Evolutionary conservation across 2,113 vertebrate genomes (phyloP), one percentile per base, ranked within the genome.

Genomic region (Aviceda subcristata): DNA sequence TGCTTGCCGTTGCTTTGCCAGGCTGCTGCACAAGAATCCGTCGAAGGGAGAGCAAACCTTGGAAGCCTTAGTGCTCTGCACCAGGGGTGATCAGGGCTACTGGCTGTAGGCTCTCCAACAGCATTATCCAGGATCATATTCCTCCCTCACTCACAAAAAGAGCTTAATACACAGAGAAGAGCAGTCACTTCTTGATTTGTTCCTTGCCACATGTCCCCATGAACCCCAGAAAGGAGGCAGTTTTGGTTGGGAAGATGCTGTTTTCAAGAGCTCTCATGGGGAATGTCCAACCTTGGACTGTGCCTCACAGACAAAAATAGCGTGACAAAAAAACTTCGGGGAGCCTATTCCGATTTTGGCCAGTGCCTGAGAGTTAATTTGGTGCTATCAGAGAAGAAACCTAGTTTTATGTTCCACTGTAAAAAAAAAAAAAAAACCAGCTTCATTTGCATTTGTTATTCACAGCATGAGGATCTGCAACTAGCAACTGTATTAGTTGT

Each of bases 371-470:
- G 48, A 56, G 16, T 88, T 76, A 72, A 78, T 86, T 88, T 10
- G 26, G 12, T 89, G 53, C 39, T 79, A 83, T 19, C 0, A 0
- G 59, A 82, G 57, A 79, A 88, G 62, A 66, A 92, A 73, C 34
- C 27, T 64, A 15, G 12, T 79, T 87, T 86, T 72, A 34, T 29
- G 36, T 86, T 73, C 41, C 45, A 27, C 50, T 83, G 77, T 74
- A 96, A n/a, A n/a, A n/a, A n/a, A n/a, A n/a, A n/a, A n/a, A n/a
- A n/a, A 87, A 67, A 74, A 72, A 11, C 45, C 19, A n/a, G 39
- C 57, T 90, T 45, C 20, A 50, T 74, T 81, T 86, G 32, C 60
- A 43, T 74, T 85, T 95, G n/a, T 72, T 95, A 60, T 29, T 89
- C 43, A 77, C 32, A 85, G 63, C 77, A 38, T 51, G 62, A 92